These are phyloP conservation scores for Ceratosolen fusciceps DNA, from an alignment of 1,140 invertebrate species.

Conservation along the genomic window DNA sequence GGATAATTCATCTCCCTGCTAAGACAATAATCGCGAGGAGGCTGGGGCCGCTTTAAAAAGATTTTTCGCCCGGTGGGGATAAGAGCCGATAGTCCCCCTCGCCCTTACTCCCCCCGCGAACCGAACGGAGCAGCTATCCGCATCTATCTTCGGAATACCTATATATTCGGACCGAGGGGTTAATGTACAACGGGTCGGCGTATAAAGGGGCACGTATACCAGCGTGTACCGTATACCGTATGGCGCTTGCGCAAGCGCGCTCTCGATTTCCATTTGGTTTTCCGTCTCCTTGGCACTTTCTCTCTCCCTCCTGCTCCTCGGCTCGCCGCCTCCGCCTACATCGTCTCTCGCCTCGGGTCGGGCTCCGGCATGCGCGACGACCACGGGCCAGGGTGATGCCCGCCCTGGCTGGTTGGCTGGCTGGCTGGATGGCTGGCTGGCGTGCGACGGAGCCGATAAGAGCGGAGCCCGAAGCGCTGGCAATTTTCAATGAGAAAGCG, in stretches of 20 bases:
- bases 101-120: too few relatives aligned
- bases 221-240: too few relatives aligned
- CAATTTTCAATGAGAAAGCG: slow-evolving; percentile 31
- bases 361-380: background rate
- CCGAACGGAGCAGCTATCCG: too few relatives aligned
- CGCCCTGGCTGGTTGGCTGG: too few relatives aligned
- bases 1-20: too few relatives aligned
- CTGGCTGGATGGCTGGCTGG: background rate
- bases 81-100: background rate
- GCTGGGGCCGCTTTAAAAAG: too few relatives aligned
- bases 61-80: too few relatives aligned
- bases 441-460: slow-evolving; percentile 20
- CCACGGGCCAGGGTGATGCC: too few relatives aligned
- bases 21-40: too few relatives aligned
- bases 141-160: background rate
- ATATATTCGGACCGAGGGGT: background rate
- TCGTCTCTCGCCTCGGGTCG: too few relatives aligned
- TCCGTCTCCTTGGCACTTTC: background rate
- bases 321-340: too few relatives aligned
- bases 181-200: background rate
- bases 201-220: background rate
- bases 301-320: too few relatives aligned
- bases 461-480: background rate
- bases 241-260: slow-evolving; percentile 22
- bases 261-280: background rate